Base-by-base conservation (phyloP, 1,140 invertebrate genomes). In the Tyrophagus putrescentiae region DNA sequence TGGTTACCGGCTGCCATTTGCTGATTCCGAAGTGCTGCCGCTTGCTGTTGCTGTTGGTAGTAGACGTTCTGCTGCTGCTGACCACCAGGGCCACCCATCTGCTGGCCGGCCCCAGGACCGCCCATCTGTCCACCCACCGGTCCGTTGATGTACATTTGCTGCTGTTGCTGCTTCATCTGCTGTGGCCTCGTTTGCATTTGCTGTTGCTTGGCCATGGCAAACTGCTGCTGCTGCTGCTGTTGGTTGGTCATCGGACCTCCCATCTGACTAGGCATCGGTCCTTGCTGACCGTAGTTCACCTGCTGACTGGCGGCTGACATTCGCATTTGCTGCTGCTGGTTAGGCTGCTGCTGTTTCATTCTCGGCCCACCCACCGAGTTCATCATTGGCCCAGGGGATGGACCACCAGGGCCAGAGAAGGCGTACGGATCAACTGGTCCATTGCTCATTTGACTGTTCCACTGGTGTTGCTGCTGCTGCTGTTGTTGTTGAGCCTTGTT, bases 91-190 rank as follows among this genome's bases (percentile, higher is more conserved):
- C n/a, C n/a, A 21, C 21, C 21, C 45, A 48, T 48, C 45, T 48
- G 45, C 7, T 18, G 7, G 31, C 7, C 7, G 31, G 45, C 7
- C 7, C 7, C 21, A 25, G 9, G 45, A 48, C 45, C 45, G 13
- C 7, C 31, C 7, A 18, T 13, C 31, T 48, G 45, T 7, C 21
- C 7, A 21, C 13, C 31, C 7, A 13, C 21, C 13, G 45, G 18
- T 13, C 45, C 7, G 45, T 48, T n/a, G n/a, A n/a, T 48, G 18
- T 39, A 39, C 36, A 39, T 39, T 48, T 48, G 45, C 31, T 48
- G 45, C 21, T 48, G 45, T 48, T 48, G 45, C 7, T 18, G 36
- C 36, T 39, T 13, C 13, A 13, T 21, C 9, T 21, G 45, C 31
- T 48, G 45, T 48, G 7, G 45, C 21, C 21, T 21, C 45, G 31